Evolutionary conservation across 2,797 vertebrate genomes (phyloP).

Genomic region (Semotilus atromaculatus): DNA sequence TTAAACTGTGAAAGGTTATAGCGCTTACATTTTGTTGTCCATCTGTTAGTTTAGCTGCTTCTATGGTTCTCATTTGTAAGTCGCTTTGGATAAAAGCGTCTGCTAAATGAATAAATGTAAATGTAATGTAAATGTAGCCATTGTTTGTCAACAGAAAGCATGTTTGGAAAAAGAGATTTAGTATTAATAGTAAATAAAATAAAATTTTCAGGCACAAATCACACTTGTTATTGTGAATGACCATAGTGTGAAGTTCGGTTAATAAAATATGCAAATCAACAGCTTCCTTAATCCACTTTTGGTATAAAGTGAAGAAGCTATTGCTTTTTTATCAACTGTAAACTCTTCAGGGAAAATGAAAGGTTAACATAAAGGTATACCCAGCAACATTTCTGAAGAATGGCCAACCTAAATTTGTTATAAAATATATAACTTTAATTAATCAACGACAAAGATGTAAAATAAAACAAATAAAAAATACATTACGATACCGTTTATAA

Average conservation of each 20-base stretch:
- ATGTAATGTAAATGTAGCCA: too few species aligned
- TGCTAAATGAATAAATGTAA: too few species aligned
- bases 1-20: too few species aligned
- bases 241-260: neutral
- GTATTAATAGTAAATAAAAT: neutral
- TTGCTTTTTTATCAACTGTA: neutral
- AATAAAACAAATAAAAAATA: slow-evolving; percentile 75
- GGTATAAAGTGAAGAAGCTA: neutral
- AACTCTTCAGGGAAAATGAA: neutral
- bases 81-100: too few species aligned
- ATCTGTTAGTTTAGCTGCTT: too few species aligned
- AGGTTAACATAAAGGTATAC: neutral
- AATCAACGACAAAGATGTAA: slow-evolving; percentile 83
- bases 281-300: neutral
- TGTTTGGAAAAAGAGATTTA: neutral
- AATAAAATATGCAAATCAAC: neutral
- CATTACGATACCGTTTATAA: slow-evolving; percentile 80
- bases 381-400: neutral
- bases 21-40: too few species aligned
- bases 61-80: too few species aligned
- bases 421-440: slow-evolving; percentile 89
- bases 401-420: slow-evolving; percentile 68
- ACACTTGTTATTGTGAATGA: neutral
- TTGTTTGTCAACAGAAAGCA: neutral
- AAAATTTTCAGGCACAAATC: neutral